A percentile compares a stretch with the other conserved stretches of the same genome.
Evolutionary conservation across 1,140 invertebrate genomes (phyloP).

Genomic region (Solenopsis invicta): DNA sequence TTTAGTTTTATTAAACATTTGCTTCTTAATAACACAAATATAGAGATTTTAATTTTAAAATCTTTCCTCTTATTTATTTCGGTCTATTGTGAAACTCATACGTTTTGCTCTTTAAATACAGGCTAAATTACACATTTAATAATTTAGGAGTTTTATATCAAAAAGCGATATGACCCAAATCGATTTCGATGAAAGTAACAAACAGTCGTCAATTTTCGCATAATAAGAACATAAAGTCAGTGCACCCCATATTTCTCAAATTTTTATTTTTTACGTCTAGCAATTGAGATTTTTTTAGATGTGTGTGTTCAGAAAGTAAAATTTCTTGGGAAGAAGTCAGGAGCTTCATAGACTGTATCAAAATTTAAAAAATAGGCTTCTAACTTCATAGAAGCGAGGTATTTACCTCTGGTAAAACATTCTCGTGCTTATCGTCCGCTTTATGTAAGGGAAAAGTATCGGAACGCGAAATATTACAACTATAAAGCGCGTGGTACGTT

Average conservation of each 20-base stretch:
- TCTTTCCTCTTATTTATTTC: too few species aligned
- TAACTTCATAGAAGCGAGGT: not conserved
- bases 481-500: conserved; percentile 34
- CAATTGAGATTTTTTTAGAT: not conserved
- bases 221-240: not conserved
- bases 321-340: not conserved
- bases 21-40: too few species aligned
- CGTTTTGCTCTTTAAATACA: too few species aligned
- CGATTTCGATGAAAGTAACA: not conserved
- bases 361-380: not conserved
- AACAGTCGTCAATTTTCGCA: not conserved
- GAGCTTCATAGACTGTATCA: not conserved
- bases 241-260: not conserved
- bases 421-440: not conserved
- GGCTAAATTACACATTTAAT: not conserved
- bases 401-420: conserved; percentile 35
- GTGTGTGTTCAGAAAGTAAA: not conserved
- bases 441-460: conserved; percentile 9
- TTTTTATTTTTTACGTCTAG: not conserved
- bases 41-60: too few species aligned
- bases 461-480: conserved; percentile 52
- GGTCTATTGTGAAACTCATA: too few species aligned
- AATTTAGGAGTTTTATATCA: not conserved
- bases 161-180: not conserved
- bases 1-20: too few species aligned